Evolutionary conservation across 92 coral and sea anemone species (phyloP).

Genomic region (Metridium senile): DNA sequence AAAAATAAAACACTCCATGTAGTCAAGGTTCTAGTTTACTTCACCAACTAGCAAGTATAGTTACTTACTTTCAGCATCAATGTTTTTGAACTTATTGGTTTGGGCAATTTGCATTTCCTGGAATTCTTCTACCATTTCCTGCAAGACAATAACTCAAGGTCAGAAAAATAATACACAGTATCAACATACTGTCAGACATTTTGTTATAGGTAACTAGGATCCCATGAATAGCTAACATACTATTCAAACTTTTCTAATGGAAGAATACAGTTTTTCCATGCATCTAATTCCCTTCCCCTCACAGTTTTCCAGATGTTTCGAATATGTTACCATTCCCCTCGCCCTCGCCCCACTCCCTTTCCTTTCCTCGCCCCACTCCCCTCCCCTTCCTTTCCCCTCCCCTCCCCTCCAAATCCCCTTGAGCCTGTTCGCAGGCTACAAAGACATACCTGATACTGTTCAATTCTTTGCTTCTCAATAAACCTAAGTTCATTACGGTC

Average conservation of each 20-base stretch:
- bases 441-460: conserved; percentile 88
- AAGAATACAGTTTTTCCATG: no score
- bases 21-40: neutral
- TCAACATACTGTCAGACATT: no score
- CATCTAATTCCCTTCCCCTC: no score
- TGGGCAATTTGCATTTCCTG: conserved; percentile 91
- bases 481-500: conserved; percentile 91
- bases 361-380: neutral
- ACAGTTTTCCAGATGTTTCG: no score
- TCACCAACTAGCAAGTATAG: neutral
- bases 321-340: neutral
- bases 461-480: conserved; percentile 78
- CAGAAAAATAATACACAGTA: no score
- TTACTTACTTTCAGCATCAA: conserved; percentile 76
- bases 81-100: conserved; percentile 71
- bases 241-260: no score
- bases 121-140: conserved; percentile 94
- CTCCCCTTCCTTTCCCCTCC: no score
- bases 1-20: neutral
- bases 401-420: no score
- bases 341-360: neutral
- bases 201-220: no score
- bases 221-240: no score
- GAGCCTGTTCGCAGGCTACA: no score
- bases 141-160: neutral